Percentiles rank a stretch among this genome's conserved stretches.
phyloP scores from a whole-genome alignment of 2,888 invertebrate genomes.

The Lepidocyrtoides sp. region DNA sequence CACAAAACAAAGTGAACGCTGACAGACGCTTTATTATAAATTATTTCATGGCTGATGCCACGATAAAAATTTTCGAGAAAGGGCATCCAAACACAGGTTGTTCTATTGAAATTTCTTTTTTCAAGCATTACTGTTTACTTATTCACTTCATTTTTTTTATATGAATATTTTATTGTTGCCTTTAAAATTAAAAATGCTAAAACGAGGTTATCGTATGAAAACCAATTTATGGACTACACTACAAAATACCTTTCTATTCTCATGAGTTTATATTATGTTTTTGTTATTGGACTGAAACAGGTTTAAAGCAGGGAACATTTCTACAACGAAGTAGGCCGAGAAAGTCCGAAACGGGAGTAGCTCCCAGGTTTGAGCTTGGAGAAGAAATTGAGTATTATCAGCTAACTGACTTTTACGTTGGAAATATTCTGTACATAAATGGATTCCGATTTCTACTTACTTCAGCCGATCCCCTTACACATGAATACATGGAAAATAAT shows the following conservation, averaged over 20 bases:
- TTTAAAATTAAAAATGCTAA: no score
- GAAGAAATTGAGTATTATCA: conserved; percentile 92
- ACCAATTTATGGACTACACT: no score
- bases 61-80: conserved; percentile 93
- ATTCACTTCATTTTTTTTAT: no score
- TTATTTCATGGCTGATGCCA: conserved; percentile 94
- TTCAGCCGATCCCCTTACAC: conserved; percentile 95
- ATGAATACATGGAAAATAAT: conserved; percentile 95
- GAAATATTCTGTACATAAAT: conserved; percentile 92
- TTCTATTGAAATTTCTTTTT: no score
- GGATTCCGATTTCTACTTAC: conserved; percentile 93
- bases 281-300: conserved; percentile 42
- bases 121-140: no score
- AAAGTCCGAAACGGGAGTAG: conserved; percentile 89
- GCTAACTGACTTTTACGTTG: conserved; percentile 94
- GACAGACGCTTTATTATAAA: conserved; percentile 92
- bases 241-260: no score
- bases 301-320: conserved; percentile 87
- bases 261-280: no score
- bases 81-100: conserved; percentile 91
- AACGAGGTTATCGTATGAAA: no score
- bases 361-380: conserved; percentile 88
- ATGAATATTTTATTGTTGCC: no score
- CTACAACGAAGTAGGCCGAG: conserved; percentile 88
- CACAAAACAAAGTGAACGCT: conserved; percentile 87